Evolutionary conservation across 1,140 invertebrate species (phyloP), one percentile per base, ranked within the genome.

Genomic region (Papilio helenus): DNA sequence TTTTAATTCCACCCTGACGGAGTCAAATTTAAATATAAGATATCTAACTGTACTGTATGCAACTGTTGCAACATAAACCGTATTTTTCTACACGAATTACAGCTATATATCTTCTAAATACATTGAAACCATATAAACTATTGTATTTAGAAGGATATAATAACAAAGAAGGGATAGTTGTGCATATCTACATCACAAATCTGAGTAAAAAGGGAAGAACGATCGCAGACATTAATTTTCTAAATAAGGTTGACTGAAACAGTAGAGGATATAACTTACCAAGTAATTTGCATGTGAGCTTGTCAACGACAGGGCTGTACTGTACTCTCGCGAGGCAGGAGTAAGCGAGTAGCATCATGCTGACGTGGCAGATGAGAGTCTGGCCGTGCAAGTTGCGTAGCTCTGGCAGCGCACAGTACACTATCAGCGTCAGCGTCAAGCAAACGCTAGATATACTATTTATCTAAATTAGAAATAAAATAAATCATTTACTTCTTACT

Each of bases 311-410:
- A 4, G 72, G 65, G 8, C 76, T 82, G 81, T 90, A 89, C 83
- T 96, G 95, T 1, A 95, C 95, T 29, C 95, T 85, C 7, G 95
- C 95, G 23, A 97, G 93, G 79, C 95, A 96, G 39, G 94, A 82
- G 86, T 95, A 97, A 1, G 95, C 96, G 9, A 96, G 81, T 76
- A 97, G 91, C 79, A 97, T 95, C 86, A 95, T 96, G 76, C 93
- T 90, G 1, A 96, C 95, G 84, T 97, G 95, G 83, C 96, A 96
- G 93, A 97, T 97, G 14, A 97, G 88, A 1, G 96, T 97, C 83
- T 96, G 96, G 0, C 97, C 97, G 65, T 97, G 97, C 20, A 97
- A 94, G 91, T 97, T 97, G 44, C 95, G 93, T 29, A 97, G 90
- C 20, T 94, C 92, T 0, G 96, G 96, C 39, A 97, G 90, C 3